Base-by-base conservation (phyloP, 1,140 invertebrate species). In the Nephotettix cincticeps region DNA sequence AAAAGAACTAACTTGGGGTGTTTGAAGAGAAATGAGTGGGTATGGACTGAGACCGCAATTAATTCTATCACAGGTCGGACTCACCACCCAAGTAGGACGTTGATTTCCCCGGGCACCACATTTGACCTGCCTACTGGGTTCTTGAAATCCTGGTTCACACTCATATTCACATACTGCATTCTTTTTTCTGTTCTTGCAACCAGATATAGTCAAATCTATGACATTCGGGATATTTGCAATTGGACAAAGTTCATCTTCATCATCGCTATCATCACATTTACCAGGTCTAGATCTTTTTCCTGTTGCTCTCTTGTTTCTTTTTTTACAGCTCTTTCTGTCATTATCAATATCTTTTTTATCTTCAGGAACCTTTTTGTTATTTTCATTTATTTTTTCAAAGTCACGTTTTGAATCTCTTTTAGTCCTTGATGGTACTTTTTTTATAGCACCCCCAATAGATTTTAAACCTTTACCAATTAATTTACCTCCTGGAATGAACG, bases 401-500 rank as follows among this genome's bases (percentile, higher is more conserved):
- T 45, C 47, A 32, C 68, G 32, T 40, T 69, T 72, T 43, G 29
- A 19, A 13, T 17, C 19, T 2, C 56, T 58, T 58, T 58, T 56
- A 43, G 51, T 23, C 1, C n/a, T 36, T 28, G 2, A 23, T 28
- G 54, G 9, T 21, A 1, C 2, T 25, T 21, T 58, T 61, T 72
- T 72, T 29, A 61, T 19, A 19, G 23, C 54, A 43, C 63, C 69
- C 25, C 47, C 65, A 13, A 63, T 45, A 19, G 54, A 21, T 72
- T 69, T 72, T 45, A 58, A 32, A 11, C 65, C 71, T 36, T 47
- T 61, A 17, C 71, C 71, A 27, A 69, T 21, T 21, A 72, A 40
- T 56, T 71, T 71, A 0, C 70, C 70, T n/a, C 4, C 47, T 1
- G 70, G 63, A 1, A 71, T 71, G 1, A 71, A 43, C 28, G 70